Conservation (phyloP, 2,113 vertebrate genomes). For the Tupaia tana region DNA sequence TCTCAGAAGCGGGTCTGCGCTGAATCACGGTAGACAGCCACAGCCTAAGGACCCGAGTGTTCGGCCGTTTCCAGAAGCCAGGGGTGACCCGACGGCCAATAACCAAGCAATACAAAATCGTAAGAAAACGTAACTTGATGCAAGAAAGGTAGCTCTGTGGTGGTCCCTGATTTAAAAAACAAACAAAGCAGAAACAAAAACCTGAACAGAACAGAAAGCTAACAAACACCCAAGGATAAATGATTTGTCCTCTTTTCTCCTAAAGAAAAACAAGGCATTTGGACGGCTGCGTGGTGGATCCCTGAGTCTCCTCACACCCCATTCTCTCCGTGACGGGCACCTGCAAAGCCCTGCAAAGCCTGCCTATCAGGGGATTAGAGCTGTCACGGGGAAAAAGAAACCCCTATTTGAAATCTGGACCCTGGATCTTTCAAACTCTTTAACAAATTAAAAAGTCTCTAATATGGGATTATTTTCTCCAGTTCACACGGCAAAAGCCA, state of each 20-base stretch:
- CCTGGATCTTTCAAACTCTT: neutral
- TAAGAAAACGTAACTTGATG: neutral
- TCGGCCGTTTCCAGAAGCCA: neutral
- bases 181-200: too few relatives aligned
- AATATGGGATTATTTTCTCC: conserved; percentile 21
- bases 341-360: conserved; percentile 27
- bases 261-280: conserved; percentile 1
- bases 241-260: neutral
- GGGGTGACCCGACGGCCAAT: neutral
- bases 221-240: neutral
- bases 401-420: neutral
- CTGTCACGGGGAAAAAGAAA: conserved; percentile 39
- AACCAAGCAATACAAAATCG: neutral
- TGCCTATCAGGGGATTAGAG: neutral
- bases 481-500: neutral
- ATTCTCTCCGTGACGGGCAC: neutral
- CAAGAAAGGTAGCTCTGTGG: neutral
- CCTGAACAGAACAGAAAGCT: neutral
- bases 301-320: too few relatives aligned
- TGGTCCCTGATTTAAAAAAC: neutral
- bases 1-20: neutral
- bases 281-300: neutral
- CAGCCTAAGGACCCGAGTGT: neutral
- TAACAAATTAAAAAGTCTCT: neutral
- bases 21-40: conserved; percentile 6